Evolutionary conservation across 2,797 vertebrate species (phyloP), one percentile per base, ranked within the genome.

Genomic region (Calcarius lapponicus): DNA sequence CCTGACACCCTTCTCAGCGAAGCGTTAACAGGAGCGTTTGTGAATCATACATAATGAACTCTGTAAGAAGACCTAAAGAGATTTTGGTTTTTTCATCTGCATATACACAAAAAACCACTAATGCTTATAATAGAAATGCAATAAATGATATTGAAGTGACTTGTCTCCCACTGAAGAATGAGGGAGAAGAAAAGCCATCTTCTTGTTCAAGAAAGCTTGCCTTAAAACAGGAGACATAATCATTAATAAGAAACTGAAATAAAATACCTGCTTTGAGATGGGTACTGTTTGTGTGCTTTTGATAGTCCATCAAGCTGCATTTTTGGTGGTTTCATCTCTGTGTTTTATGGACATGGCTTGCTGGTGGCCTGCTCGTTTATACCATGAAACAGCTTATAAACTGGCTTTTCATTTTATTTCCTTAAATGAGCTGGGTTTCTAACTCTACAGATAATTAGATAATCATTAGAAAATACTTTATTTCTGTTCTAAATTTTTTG

Each of bases 341-440:
- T 42, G 8, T 86, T 92, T 94, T 87, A 92, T 11, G 10, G 32
- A 25, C 40, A 6, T 13, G 18, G 13, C 38, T 93, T 93, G 48
- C 57, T 93, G 60, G 80, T 81, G 84, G 51, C 79, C 67, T 89
- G 71, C 60, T 91, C 60, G 6, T 79, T 93, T 88, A 19, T 85
- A 45, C 48, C 53, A 67, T 43, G 36, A 48, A 88, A 88, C 74
- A 92, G 32, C 56, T 96, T 73, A 82, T 93, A 89, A 93, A 76
- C 50, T 28, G 61, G 13, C 50, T 80, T 94, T 92, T 90, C 20
- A 13, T 85, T 91, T 89, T 89, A 71, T 87, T 83, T 51, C 80
- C 71, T 58, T 58, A 74, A 89, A 40, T 56, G 71, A 82, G 28
- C 42, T 54, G 42, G 4, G 28, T 82, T 81, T 94, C 80, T 64